Percentiles rank a stretch among this genome's conserved stretches.
Conservation (phyloP, 2,113 vertebrate species). For the Muscicapa adusta region DNA sequence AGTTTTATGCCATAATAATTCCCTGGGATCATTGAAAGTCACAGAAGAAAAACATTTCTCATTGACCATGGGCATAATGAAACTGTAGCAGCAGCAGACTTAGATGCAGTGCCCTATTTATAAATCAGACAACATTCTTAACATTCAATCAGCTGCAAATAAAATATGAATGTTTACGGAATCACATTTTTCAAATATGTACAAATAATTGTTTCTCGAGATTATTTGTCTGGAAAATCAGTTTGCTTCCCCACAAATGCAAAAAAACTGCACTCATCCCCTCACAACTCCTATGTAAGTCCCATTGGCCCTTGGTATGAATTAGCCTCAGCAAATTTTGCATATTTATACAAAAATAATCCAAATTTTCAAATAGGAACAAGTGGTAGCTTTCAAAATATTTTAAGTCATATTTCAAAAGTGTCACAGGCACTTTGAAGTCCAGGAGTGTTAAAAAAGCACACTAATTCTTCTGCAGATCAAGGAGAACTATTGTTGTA, state of each 20-base stretch:
- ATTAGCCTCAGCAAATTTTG: background rate
- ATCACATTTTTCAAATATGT: background rate
- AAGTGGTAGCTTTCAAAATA: background rate
- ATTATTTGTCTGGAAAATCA: background rate
- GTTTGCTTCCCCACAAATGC: background rate
- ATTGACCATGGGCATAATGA: background rate
- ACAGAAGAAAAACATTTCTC: background rate
- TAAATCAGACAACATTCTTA: background rate
- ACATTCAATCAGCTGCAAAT: background rate
- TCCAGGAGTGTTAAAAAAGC: background rate
- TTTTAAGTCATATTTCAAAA: background rate
- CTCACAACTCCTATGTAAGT: background rate
- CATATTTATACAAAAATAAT: background rate
- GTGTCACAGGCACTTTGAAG: background rate
- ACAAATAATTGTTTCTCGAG: background rate
- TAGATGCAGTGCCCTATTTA: background rate
- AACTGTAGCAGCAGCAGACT: background rate
- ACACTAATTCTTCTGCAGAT: background rate
- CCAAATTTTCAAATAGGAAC: background rate
- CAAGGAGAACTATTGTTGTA: background rate
- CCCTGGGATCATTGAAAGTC: background rate
- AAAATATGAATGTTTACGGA: background rate
- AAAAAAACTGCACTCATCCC: background rate
- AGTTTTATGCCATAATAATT: conserved; percentile 17
- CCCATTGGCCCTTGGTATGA: background rate